phyloP scores from a whole-genome alignment of 2,113 vertebrate species.

The Nycticebus coucang region DNA sequence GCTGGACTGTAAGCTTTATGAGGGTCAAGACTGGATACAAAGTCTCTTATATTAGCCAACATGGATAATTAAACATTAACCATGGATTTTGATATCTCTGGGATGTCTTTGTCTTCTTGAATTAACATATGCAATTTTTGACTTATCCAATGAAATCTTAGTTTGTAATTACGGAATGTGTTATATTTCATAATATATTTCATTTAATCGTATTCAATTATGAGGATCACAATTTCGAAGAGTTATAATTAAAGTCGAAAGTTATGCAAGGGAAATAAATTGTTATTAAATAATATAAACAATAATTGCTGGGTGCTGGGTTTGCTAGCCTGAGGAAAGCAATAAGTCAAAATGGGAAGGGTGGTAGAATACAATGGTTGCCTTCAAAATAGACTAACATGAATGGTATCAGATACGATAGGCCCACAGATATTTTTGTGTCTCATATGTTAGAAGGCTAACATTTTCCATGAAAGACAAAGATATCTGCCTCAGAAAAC shows the following conservation, averaged over 20 bases:
- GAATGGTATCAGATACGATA: background rate
- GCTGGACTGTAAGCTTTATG: background rate
- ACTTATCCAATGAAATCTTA: background rate
- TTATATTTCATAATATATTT: background rate
- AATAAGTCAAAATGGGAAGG: background rate
- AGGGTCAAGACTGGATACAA: background rate
- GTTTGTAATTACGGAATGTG: background rate
- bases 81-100: background rate
- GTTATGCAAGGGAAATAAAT: background rate
- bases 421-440: background rate
- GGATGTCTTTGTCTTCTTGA: background rate
- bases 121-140: background rate
- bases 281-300: background rate
- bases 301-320: background rate
- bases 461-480: background rate
- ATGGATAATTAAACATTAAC: background rate
- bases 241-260: background rate
- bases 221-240: background rate
- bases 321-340: background rate
- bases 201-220: background rate
- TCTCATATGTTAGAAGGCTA: background rate
- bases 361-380: background rate
- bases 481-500: background rate
- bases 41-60: background rate
- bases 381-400: background rate